Evolutionary conservation across 2,888 invertebrate species (phyloP), one percentile per base, ranked within the genome.

Genomic region (Polydrusus cervinus): DNA sequence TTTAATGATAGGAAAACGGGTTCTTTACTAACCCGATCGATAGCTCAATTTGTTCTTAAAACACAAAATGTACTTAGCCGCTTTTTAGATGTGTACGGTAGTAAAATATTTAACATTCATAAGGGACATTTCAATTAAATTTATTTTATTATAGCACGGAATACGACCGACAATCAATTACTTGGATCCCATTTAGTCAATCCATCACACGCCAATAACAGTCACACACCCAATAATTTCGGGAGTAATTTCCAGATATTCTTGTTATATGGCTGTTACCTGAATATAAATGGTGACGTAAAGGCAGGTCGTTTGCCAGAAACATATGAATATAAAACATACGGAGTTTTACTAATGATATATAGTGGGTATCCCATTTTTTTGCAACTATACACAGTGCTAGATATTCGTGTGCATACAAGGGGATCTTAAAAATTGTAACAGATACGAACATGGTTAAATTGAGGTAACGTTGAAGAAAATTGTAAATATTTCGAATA

Each of bases 201-300:
- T 57, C 14, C 57, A 57, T 38, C 38, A 57, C 1, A 57, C 38
- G 57, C 38, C 57, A 57, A 57, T 38, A 38, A n/a, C 57, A 57
- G 25, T 25, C 57, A 57, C n/a, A 38, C 34, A 16, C 53, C 30
- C 9, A 38, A 34, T 57, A n/a, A 38, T 57, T 57, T 57, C n/a
- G 9, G 25, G 34, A 13, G 38, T 16, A 16, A 57, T 38, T 25
- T 57, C n/a, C 57, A 9, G 14, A 57, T 47, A 47, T 47, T 57
- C 57, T 16, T 57, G n/a, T 38, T 34, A 57, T 57, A 38, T 16
- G 38, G 16, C n/a, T 57, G 38, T 57, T 57, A 57, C 38, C 38
- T 38, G 57, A 16, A 57, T 38, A 57, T 57, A 57, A 38, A 34
- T 16, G 38, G 14, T 34, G 30, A 34, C 7, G 34, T 55, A n/a